Conservation (phyloP, 2,888 invertebrate species). For the Galeopsomyia nigrocyanea region DNA sequence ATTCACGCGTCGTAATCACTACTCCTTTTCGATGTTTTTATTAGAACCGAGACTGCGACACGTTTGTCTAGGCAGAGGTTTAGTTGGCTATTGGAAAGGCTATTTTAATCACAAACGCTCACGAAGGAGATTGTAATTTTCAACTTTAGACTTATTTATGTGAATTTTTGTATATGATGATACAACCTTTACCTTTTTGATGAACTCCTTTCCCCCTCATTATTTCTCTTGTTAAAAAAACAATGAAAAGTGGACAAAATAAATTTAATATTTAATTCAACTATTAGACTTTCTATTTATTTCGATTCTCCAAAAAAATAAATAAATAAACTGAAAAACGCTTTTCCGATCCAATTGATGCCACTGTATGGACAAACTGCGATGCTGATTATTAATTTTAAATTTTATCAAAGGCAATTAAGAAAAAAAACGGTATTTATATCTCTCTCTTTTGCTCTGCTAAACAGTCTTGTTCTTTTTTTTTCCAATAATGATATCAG, state of each 20-base stretch:
- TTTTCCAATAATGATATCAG: slow-evolving; percentile 11
- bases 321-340: slow-evolving; percentile 26
- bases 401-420: slow-evolving; percentile 25
- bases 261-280: slow-evolving; percentile 32
- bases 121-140: slow-evolving; percentile 72
- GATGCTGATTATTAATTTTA: slow-evolving; percentile 27
- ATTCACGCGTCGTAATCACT: slow-evolving; percentile 45
- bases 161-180: slow-evolving; percentile 45
- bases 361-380: slow-evolving; percentile 42
- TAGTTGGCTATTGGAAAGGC: slow-evolving; percentile 86
- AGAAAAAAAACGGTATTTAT: slow-evolving; percentile 50
- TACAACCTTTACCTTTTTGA: slow-evolving; percentile 8
- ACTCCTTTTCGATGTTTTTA: slow-evolving; percentile 54
- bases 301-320: slow-evolving; percentile 2
- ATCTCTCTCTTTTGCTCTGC: slow-evolving; percentile 49
- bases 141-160: slow-evolving; percentile 43
- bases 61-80: slow-evolving; percentile 79
- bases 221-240: slow-evolving; percentile 33
- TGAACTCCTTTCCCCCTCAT: slow-evolving; percentile 11
- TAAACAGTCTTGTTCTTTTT: slow-evolving; percentile 31
- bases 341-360: slow-evolving; percentile 41
- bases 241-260: slow-evolving; percentile 40
- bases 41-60: slow-evolving; percentile 73
- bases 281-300: slow-evolving; percentile 38
- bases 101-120: slow-evolving; percentile 84